phyloP scores from a whole-genome alignment of 1,140 invertebrate species.

The Heliconius hermathena region DNA sequence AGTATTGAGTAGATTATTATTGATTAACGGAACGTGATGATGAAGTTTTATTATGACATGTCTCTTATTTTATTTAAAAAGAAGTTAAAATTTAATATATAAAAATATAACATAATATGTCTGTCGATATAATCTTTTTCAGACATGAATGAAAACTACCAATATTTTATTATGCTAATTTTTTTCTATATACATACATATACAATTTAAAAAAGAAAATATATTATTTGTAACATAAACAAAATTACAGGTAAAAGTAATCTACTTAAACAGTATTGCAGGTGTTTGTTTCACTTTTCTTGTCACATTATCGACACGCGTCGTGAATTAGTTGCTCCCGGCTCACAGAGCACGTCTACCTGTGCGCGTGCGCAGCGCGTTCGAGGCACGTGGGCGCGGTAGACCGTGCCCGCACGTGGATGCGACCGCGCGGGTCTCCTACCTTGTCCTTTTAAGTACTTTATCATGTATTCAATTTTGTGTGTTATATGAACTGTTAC shows the following conservation, averaged over 20 bases:
- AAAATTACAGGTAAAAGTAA: conserved; percentile 12
- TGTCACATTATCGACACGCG: conserved; percentile 42
- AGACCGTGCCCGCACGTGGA: conserved; percentile 60
- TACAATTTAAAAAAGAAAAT: neutral
- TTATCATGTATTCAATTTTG: conserved; percentile 38
- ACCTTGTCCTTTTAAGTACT: conserved; percentile 39
- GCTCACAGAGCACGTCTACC: conserved; percentile 35
- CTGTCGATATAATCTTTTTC: too few relatives aligned
- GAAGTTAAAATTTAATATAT: too few relatives aligned
- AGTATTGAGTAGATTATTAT: too few relatives aligned
- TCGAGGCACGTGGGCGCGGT: conserved; percentile 54
- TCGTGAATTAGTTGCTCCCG: conserved; percentile 38
- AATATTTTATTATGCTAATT: too few relatives aligned
- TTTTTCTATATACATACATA: too few relatives aligned
- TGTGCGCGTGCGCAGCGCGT: conserved; percentile 44
- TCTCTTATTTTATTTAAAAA: too few relatives aligned
- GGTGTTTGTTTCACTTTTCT: conserved; percentile 26
- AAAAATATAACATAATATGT: too few relatives aligned
- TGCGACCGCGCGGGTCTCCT: conserved; percentile 48
- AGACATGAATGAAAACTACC: too few relatives aligned
- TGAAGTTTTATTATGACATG: too few relatives aligned
- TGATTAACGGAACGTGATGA: too few relatives aligned
- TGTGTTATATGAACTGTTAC: neutral
- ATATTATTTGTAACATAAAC: neutral
- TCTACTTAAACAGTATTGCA: conserved; percentile 2